Conservation (phyloP, 2,797 vertebrate species). For the Lerista edwardsae region DNA sequence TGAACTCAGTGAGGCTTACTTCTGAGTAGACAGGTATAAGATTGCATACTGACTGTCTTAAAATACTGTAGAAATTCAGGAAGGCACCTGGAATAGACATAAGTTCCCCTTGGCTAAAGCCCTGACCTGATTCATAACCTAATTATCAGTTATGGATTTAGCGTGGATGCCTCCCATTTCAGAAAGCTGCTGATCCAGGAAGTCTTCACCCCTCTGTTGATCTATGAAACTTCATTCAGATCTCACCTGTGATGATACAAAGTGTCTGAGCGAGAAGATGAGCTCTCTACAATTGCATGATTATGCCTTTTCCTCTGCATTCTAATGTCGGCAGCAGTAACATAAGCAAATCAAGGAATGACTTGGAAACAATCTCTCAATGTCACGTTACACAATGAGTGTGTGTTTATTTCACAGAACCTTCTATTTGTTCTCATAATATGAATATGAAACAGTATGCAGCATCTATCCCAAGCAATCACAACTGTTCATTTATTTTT, state of each 20-base stretch:
- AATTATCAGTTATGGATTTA: background rate
- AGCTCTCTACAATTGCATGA: slow-evolving; percentile 67
- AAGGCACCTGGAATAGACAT: background rate
- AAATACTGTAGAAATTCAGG: no score
- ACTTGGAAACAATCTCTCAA: slow-evolving; percentile 27
- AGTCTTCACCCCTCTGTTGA: background rate
- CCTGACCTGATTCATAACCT: background rate
- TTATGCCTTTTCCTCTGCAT: slow-evolving; percentile 44
- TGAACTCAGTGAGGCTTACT: no score
- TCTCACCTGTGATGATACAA: slow-evolving; percentile 27
- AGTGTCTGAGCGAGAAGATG: slow-evolving; percentile 24
- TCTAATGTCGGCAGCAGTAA: slow-evolving; percentile 40
- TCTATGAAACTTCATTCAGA: background rate
- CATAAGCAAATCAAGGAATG: slow-evolving; percentile 54
- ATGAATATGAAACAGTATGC: background rate
- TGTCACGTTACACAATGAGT: slow-evolving; percentile 39
- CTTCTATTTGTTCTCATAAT: background rate
- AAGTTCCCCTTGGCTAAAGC: background rate
- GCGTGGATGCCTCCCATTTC: background rate
- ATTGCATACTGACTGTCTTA: no score
- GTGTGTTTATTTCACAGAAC: slow-evolving; percentile 45
- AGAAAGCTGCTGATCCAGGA: background rate
- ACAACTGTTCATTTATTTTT: fast-evolving
- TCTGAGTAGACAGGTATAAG: no score
- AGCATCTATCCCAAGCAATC: slow-evolving; percentile 10